A percentile compares a stretch with the other conserved stretches of the same genome.
phyloP scores from a whole-genome alignment of 2,113 vertebrate species.

The Hypanus sabinus region DNA sequence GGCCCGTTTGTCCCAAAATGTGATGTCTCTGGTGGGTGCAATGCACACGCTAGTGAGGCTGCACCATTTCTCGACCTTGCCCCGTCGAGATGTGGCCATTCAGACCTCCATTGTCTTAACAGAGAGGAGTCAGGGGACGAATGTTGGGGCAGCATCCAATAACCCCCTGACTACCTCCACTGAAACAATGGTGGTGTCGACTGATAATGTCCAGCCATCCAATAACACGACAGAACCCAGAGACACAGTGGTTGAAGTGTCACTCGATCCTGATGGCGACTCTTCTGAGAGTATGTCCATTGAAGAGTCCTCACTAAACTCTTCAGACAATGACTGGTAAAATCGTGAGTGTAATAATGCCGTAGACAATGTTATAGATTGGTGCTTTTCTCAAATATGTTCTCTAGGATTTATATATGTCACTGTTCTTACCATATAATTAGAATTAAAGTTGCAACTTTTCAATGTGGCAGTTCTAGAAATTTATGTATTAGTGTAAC shows the following conservation, averaged over 20 bases:
- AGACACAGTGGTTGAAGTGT: conserved; percentile 22
- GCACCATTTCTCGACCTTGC: conserved; percentile 24
- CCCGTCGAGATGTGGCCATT: conserved; percentile 27
- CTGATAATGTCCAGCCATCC: not conserved
- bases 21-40: conserved; percentile 21
- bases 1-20: conserved; percentile 27
- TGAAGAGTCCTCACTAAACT: not conserved
- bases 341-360: not conserved
- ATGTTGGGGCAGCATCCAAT: conserved; percentile 19
- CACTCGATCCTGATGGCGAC: not conserved
- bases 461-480: too few relatives aligned
- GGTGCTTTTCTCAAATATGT: not conserved
- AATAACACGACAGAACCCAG: not conserved
- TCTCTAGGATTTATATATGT: not conserved
- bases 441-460: conserved; percentile 5
- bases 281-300: conserved; percentile 32
- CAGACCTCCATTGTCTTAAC: conserved; percentile 21
- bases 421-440: not conserved
- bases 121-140: not conserved
- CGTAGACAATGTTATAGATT: too few relatives aligned
- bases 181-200: not conserved
- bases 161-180: not conserved
- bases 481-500: not conserved
- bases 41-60: conserved; percentile 32
- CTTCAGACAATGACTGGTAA: conserved; percentile 31